Evolutionary conservation across 2,888 invertebrate genomes (phyloP), one percentile per base, ranked within the genome.

Genomic region (Drosophila picticornis): DNA sequence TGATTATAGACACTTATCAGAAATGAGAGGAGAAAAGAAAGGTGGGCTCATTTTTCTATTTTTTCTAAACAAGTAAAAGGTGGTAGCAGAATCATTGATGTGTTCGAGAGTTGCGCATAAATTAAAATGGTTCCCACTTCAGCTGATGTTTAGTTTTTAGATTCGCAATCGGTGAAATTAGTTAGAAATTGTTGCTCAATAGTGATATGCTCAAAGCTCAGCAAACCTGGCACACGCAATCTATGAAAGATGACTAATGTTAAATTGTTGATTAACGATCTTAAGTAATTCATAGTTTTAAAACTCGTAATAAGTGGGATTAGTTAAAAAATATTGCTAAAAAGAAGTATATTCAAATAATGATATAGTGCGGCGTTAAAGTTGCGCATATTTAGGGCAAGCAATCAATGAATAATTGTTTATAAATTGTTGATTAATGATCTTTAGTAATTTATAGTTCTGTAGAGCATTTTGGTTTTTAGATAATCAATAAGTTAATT

Each of bases 1-100:
- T 72, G 65, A 65, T 72, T 74, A 64, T 40, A 74, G 43, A 58
- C 56, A 72, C n/a, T 34, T 77, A 80, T 51, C 64, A 56, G 31
- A n/a, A 34, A 51, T 56, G 61, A 5, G 19, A 25, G 19, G 25
- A 34, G 55, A 46, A 48, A 66, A 31, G 78, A 75, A 79, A 48
- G 64, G 43, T 57, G 58, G 31, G 50, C 36, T 50, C 2, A 25
- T 46, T 46, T 27, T 50, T 27, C 11, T 1, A 19, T 50, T 2
- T 29, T 29, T 50, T 29, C 62, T 34, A 9, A 58, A 46, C 75
- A 63, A 76, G 63, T 66, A 56, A 78, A 66, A 75, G 73, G 64
- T 58, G 64, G 34, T 9, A 31, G 29, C 25, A 32, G 27, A 36
- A 32, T 16, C 25, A 34, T 25, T 25, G 7, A 32, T 29, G n/a